phyloP scores from a whole-genome alignment of 2,888 invertebrate species.

The Andrena flavipes region DNA sequence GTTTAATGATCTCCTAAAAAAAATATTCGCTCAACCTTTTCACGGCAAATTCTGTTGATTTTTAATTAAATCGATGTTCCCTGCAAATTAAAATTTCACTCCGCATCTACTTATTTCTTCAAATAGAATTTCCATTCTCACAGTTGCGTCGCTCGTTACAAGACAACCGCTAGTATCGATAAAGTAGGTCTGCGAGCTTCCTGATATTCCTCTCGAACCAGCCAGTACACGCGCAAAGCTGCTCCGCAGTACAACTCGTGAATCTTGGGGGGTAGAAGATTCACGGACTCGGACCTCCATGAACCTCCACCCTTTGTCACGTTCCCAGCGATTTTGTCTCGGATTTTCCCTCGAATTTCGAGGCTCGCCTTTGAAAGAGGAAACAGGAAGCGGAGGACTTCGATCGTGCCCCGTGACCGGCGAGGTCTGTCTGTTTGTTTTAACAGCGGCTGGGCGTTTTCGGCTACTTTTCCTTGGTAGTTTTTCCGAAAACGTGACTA shows the following conservation, averaged over 20 bases:
- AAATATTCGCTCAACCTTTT: too few species aligned
- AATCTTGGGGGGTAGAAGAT: background rate
- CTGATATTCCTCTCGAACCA: background rate
- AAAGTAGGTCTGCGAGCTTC: too few species aligned
- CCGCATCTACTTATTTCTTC: too few species aligned
- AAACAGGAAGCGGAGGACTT: constrained; percentile 1
- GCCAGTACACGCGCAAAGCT: background rate
- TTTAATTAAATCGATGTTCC: too few species aligned
- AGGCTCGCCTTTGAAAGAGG: background rate
- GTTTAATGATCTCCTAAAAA: too few species aligned
- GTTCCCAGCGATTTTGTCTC: background rate
- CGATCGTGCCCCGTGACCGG: background rate
- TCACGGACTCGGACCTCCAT: background rate
- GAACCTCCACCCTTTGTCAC: background rate
- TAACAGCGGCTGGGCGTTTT: background rate
- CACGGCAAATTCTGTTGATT: too few species aligned
- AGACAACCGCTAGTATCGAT: too few species aligned
- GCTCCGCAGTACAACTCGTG: background rate
- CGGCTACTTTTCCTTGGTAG: constrained; percentile 4
- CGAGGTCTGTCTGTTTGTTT: background rate
- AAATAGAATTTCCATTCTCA: too few species aligned
- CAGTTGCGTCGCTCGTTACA: too few species aligned
- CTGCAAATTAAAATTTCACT: too few species aligned
- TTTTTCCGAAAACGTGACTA: background rate
- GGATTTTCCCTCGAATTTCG: background rate